Conservation (phyloP, 2,797 vertebrate genomes). For the Tauraco hartlaubi region DNA sequence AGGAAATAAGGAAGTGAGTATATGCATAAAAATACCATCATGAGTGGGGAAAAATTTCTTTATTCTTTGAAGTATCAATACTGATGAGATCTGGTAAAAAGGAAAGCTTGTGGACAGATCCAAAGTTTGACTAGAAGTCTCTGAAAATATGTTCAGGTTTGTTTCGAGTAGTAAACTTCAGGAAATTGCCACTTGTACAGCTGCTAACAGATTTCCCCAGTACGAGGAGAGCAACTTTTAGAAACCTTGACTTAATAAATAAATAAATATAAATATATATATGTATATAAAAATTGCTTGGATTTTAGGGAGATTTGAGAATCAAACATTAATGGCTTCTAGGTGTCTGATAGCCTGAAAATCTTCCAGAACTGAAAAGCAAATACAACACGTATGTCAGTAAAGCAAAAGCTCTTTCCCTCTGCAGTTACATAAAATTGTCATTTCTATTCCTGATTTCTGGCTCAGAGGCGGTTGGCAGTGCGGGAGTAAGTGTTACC, state of each 20-base stretch:
- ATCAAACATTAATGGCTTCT: background rate
- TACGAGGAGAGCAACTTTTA: background rate
- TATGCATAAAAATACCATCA: background rate
- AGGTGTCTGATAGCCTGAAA: background rate
- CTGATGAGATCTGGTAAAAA: background rate
- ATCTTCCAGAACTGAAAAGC: background rate
- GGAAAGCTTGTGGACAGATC: background rate
- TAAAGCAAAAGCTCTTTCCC: background rate
- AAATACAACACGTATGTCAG: rapidly evolving
- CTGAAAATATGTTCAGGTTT: background rate
- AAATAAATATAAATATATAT: too few relatives aligned
- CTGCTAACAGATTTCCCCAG: background rate
- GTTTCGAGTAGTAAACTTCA: background rate
- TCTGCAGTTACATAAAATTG: background rate
- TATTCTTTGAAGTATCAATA: background rate
- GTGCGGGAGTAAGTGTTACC: background rate
- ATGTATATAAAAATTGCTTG: background rate
- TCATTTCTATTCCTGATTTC: background rate
- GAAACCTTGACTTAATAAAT: background rate
- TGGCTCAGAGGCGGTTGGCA: background rate
- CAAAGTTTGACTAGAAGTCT: background rate
- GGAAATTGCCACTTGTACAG: background rate
- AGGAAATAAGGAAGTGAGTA: background rate
- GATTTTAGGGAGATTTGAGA: background rate
- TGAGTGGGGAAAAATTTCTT: background rate